A percentile compares a stretch with the other conserved stretches of the same genome.
These are phyloP conservation scores for Resseliella maxima DNA, from an alignment of 2,888 invertebrate species.

Conservation along the genomic window DNA sequence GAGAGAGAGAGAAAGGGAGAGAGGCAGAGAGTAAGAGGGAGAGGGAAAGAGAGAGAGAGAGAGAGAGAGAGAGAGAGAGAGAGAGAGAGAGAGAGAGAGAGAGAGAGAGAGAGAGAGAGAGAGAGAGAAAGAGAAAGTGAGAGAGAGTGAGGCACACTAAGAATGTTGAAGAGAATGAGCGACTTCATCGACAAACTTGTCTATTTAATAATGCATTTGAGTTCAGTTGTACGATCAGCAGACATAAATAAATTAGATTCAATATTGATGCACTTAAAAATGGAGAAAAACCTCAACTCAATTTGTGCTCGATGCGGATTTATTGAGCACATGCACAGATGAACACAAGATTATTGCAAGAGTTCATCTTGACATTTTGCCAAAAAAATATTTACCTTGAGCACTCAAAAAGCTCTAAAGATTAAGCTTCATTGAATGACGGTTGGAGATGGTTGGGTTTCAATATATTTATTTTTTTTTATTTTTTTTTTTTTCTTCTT, in stretches of 20 bases:
- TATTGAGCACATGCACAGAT: slow-evolving; percentile 51
- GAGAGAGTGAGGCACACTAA: too few relatives aligned
- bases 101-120: background rate
- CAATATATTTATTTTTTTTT: background rate
- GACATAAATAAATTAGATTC: slow-evolving; percentile 48
- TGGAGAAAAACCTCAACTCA: slow-evolving; percentile 51
- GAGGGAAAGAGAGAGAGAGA: background rate
- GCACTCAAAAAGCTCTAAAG: background rate
- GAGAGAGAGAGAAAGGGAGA: background rate
- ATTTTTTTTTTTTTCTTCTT: background rate
- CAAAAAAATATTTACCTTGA: slow-evolving; percentile 35
- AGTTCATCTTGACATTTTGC: slow-evolving; percentile 40
- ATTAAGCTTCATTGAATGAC: background rate
- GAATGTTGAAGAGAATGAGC: too few relatives aligned
- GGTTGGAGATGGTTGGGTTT: background rate
- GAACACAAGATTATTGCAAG: slow-evolving; percentile 37
- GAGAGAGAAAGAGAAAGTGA: too few relatives aligned
- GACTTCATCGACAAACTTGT: slow-evolving; percentile 31
- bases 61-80: background rate
- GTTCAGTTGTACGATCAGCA: slow-evolving; percentile 51
- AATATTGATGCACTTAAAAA: slow-evolving; percentile 48
- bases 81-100: background rate
- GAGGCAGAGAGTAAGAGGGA: background rate
- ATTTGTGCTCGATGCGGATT: slow-evolving; percentile 41
- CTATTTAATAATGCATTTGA: slow-evolving; percentile 44